These are phyloP conservation scores for Hyposoter didymator DNA, from an alignment of 2,888 invertebrate species.

Conservation along the genomic window DNA sequence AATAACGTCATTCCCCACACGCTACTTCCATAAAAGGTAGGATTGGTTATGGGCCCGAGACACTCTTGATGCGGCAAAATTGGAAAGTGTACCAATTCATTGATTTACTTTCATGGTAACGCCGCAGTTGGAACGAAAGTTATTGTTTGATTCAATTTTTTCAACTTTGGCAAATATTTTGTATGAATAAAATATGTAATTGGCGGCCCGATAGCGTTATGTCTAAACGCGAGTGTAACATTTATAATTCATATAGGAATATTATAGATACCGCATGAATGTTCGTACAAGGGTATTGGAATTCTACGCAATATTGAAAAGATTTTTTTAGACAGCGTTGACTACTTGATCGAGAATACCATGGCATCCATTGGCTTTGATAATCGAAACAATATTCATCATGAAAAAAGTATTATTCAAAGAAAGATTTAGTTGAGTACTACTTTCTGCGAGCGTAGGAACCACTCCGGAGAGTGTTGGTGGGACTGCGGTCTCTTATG, in stretches of 20 bases:
- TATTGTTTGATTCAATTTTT: neutral
- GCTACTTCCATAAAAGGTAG: constrained; percentile 66
- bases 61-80: constrained; percentile 45
- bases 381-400: constrained; percentile 24
- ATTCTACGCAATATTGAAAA: neutral
- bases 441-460: constrained; percentile 44
- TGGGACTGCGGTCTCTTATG: constrained; percentile 68
- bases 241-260: too few species aligned
- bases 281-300: neutral
- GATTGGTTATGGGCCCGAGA: constrained; percentile 21
- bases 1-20: constrained; percentile 62
- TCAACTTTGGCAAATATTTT: neutral
- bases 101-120: constrained; percentile 24
- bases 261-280: neutral
- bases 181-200: neutral
- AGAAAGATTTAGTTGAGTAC: constrained; percentile 24
- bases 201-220: neutral
- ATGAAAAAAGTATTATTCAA: neutral
- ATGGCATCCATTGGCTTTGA: neutral
- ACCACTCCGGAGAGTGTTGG: constrained; percentile 51
- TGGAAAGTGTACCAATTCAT: constrained; percentile 60
- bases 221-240: neutral
- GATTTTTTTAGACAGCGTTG: neutral
- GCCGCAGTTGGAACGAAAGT: neutral
- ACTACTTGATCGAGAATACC: neutral